phyloP scores from a whole-genome alignment of 2,888 invertebrate genomes.

The Idaea dimidiata region DNA sequence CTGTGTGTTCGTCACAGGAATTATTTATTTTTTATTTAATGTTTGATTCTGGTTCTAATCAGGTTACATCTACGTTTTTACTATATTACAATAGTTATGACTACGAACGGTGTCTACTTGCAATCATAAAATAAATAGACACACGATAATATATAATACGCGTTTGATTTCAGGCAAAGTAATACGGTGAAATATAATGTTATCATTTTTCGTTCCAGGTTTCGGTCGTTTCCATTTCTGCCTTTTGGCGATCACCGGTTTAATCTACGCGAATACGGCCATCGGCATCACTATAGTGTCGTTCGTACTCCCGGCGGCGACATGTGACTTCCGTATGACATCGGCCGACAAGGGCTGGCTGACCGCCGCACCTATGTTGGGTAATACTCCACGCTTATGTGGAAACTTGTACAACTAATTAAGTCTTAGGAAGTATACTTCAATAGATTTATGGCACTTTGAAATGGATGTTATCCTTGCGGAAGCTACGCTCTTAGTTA shows the following conservation, averaged over 20 bases:
- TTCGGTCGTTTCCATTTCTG: slow-evolving; percentile 92
- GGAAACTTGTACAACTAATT: slow-evolving; percentile 12
- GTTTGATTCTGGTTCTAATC: no score
- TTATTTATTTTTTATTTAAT: no score
- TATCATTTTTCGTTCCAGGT: slow-evolving; percentile 71
- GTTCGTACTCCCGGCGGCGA: slow-evolving; percentile 90
- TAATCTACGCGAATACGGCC: slow-evolving; percentile 91
- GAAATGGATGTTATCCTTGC: not conserved
- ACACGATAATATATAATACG: no score
- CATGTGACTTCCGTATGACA: slow-evolving; percentile 90
- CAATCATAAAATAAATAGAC: no score
- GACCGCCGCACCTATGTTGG: slow-evolving; percentile 88
- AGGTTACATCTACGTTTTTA: no score
- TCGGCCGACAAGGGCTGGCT: slow-evolving; percentile 89
- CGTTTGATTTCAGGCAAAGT: no score
- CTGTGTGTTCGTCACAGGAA: no score
- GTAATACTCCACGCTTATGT: slow-evolving; percentile 60
- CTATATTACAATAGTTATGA: no score
- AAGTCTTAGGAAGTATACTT: not conserved
- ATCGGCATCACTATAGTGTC: slow-evolving; percentile 90
- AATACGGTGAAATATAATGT: no score
- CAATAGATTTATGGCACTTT: not conserved
- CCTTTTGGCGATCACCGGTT: slow-evolving; percentile 87
- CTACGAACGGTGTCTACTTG: no score
- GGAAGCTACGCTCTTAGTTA: not conserved